Evolutionary conservation across 2,888 invertebrate genomes (phyloP), one percentile per base, ranked within the genome.

Genomic region (Theristus sp.): DNA sequence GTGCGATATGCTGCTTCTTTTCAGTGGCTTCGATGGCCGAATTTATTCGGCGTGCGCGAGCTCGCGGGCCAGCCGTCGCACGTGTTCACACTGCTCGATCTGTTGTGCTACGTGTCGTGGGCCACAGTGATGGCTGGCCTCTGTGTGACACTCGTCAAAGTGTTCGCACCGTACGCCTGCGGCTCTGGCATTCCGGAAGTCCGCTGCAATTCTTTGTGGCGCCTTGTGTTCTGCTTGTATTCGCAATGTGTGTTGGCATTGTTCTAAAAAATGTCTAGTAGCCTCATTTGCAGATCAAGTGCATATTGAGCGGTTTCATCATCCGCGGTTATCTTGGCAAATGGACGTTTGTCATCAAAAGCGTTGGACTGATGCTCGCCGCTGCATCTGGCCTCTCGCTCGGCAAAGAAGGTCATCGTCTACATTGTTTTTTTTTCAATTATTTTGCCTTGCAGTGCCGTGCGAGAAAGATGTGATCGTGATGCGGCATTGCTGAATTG

Each of bases 131-230:
- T 98, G 77, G 89, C 93, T n/a, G 84, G 88, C 0, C 80, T 94
- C 13, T 90, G 93, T 52, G 94, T 91, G 20, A 85, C 88, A 20
- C 80, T 98, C 64, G 94, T 96, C 58, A 80, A 90, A 66, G 90
- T 94, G 84, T 98, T 98, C 80, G 96, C 96, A 1, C 98, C 96
- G 0, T 98, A 98, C 74, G 98, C 98, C 0, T 96, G 96, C 75
- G 98, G 96, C 22, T 96, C 96, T 60, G 98, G 98, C 83, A 89
- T 90, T 70, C 89, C 89, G 49, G 86, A 87, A 80, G 84, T 84
- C 1, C n/a, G n/a, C n/a, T n/a, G n/a, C n/a, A n/a, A n/a, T n/a
- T n/a, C n/a, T n/a, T n/a, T n/a, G n/a, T n/a, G n/a, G n/a, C n/a
- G n/a, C n/a, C n/a, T n/a, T n/a, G n/a, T n/a, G n/a, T n/a, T n/a